Evolutionary conservation across 1,140 invertebrate genomes (phyloP), one percentile per base, ranked within the genome.

Genomic region (Orchestia grillus): DNA sequence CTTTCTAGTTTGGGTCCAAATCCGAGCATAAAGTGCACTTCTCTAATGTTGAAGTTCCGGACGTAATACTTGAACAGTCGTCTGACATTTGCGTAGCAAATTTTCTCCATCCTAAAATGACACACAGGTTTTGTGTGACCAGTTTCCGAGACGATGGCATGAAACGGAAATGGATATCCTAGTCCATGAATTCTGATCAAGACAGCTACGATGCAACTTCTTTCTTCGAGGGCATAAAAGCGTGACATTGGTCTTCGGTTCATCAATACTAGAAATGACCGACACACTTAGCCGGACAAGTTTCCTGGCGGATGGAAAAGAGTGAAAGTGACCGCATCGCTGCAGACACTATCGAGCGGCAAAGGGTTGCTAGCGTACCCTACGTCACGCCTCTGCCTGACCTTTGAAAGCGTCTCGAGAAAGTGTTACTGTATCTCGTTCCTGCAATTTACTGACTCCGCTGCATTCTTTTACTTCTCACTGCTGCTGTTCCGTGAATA

Each of bases 391-490:
- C 62, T 36, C 62, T 77, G 62, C 28, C 62, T 77, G 62, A 77
- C 62, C 62, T 77, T 77, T 77, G 62, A 77, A 77, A 77, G 62
- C 62, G 62, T 77, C 62, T 77, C 62, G 62, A 77, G 62, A 77
- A 77, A 77, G 62, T 77, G 62, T 77, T 77, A 77, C 62, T 77
- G 62, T 77, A 77, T 77, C 62, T 77, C 28, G 62, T 77, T 77
- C 15, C 62, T 77, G 28, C 28, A 77, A 77, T 77, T 77, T 77
- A 77, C 62, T 15, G 62, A 28, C 62, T 77, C 15, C 28, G 11
- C 62, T 77, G 62, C 62, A 77, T 77, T 77, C 62, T 77, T 77
- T 28, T 77, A 77, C 62, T 77, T 77, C 62, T 77, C 62, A 77
- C 62, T 3, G 62, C 62, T 36, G 62, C 11, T 77, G 62, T 77